phyloP scores from a whole-genome alignment of 2,888 invertebrate species.

The Drosophila helvetica region DNA sequence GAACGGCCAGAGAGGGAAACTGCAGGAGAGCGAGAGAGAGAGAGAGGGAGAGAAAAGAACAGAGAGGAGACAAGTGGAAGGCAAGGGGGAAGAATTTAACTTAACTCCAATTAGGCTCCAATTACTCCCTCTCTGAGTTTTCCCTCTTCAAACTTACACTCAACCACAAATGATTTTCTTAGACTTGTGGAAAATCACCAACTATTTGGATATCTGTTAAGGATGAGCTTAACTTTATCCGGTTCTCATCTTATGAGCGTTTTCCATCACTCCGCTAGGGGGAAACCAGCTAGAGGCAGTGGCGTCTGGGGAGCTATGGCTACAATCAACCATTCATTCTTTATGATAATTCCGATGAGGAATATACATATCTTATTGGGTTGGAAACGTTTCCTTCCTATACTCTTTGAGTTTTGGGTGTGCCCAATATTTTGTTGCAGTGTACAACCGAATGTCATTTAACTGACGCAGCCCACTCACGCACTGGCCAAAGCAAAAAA shows the following conservation, averaged over 20 bases:
- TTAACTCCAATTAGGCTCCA: neutral
- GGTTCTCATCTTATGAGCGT: too few relatives aligned
- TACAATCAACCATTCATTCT: neutral
- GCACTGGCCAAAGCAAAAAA: slow-evolving; percentile 28
- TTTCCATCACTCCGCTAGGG: neutral
- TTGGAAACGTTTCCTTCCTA: too few relatives aligned
- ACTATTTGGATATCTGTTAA: too few relatives aligned
- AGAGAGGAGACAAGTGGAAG: neutral
- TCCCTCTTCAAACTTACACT: neutral
- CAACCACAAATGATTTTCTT: neutral
- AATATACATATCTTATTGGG: too few relatives aligned
- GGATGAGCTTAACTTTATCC: too few relatives aligned
- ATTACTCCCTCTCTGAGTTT: neutral
- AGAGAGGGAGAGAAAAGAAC: neutral
- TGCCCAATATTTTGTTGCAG: neutral
- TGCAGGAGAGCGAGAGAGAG: neutral
- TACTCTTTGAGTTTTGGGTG: too few relatives aligned
- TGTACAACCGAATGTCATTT: slow-evolving; percentile 43
- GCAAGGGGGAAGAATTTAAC: neutral
- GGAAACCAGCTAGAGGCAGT: neutral
- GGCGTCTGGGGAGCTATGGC: neutral
- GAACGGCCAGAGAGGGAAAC: neutral
- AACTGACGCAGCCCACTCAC: slow-evolving; percentile 26
- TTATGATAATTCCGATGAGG: neutral
- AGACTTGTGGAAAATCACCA: neutral